Evolutionary conservation across 2,888 invertebrate genomes (phyloP).

Genomic region (Rhamnusium bicolor): DNA sequence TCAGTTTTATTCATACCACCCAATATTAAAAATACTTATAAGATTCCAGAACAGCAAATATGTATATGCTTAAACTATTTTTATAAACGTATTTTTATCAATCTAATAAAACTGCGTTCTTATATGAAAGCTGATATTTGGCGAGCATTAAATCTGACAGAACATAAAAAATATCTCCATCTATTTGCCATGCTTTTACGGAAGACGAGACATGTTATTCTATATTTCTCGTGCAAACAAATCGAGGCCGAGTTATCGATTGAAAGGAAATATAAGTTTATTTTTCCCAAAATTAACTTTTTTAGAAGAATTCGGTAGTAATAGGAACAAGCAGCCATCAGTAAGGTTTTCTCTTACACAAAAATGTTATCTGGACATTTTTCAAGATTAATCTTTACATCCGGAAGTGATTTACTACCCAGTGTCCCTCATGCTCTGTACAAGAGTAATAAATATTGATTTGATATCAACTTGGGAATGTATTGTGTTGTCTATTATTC

Average conservation of each 20-base stretch:
- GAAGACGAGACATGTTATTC: background rate
- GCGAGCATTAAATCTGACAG: background rate
- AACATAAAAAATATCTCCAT: background rate
- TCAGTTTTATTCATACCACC: no score
- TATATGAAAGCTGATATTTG: background rate
- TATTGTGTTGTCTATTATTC: no score
- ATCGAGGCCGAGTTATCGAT: background rate
- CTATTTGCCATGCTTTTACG: slow-evolving; percentile 9
- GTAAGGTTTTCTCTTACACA: background rate
- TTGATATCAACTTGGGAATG: background rate
- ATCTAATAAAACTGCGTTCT: background rate
- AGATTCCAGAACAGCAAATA: background rate
- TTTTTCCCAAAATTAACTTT: background rate
- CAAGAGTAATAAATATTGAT: slow-evolving; percentile 8
- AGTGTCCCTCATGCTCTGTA: background rate
- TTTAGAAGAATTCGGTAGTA: background rate
- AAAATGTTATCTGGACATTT: background rate
- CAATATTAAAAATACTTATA: background rate
- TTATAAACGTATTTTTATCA: background rate
- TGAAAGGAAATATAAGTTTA: background rate
- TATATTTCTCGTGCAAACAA: background rate
- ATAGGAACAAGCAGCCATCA: background rate
- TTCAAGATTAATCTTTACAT: slow-evolving; percentile 7
- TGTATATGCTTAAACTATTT: background rate
- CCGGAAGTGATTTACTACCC: background rate